phyloP scores from a whole-genome alignment of 2,888 invertebrate species.

The Dasypolia templi region DNA sequence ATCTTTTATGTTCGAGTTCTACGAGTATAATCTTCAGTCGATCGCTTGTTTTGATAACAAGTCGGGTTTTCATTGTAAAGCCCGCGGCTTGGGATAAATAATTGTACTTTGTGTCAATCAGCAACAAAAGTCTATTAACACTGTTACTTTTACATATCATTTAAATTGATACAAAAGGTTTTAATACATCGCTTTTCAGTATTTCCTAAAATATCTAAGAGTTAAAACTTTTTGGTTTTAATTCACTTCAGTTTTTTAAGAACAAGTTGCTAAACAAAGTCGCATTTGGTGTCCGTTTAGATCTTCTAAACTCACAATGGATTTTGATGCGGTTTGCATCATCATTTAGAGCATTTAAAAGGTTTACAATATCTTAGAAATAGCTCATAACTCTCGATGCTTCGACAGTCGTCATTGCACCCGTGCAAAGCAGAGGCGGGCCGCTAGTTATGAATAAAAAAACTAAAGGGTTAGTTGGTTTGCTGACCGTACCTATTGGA shows the following conservation, averaged over 20 bases:
- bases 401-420: background rate
- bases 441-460: background rate
- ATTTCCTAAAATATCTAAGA: background rate
- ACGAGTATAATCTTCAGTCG: slow-evolving; percentile 14
- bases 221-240: no score
- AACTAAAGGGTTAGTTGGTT: background rate
- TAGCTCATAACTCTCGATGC: background rate
- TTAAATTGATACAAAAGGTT: background rate
- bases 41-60: slow-evolving; percentile 31
- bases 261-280: background rate
- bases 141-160: background rate
- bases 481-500: background rate
- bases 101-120: slow-evolving; percentile 5
- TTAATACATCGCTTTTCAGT: background rate
- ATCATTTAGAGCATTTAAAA: background rate
- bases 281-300: no score
- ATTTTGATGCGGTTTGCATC: background rate
- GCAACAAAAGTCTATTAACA: background rate
- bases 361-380: no score
- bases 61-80: slow-evolving; percentile 26
- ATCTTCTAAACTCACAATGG: background rate
- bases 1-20: slow-evolving; percentile 31
- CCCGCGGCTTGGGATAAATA: slow-evolving; percentile 22
- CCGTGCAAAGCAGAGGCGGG: background rate
- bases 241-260: background rate